Evolutionary conservation across 2,888 invertebrate genomes (phyloP).

Genomic region (Agelastica alni): DNA sequence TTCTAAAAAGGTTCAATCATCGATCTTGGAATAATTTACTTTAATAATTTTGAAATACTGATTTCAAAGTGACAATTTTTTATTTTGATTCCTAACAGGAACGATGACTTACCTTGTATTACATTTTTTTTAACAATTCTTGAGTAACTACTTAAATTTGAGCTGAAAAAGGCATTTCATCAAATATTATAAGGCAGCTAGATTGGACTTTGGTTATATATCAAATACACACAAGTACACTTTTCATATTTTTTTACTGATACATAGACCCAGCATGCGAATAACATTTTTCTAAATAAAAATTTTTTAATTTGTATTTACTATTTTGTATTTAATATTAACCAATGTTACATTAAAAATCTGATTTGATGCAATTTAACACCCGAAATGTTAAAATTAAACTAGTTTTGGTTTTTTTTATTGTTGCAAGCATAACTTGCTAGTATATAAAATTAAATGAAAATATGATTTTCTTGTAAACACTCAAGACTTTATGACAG

Average conservation of each 20-base stretch:
- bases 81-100: conserved; percentile 12
- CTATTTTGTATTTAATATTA: too few relatives aligned
- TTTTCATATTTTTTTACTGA: conserved; percentile 25
- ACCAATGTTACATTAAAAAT: too few relatives aligned
- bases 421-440: too few relatives aligned
- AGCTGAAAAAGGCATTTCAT: conserved; percentile 39
- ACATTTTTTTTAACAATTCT: conserved; percentile 25
- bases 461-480: too few relatives aligned
- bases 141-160: conserved; percentile 36
- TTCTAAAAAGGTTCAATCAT: background rate
- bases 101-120: conserved; percentile 15
- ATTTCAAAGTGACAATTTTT: background rate
- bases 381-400: too few relatives aligned
- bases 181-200: conserved; percentile 40
- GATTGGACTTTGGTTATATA: conserved; percentile 43
- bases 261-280: conserved; percentile 15
- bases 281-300: too few relatives aligned
- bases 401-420: too few relatives aligned
- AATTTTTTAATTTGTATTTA: too few relatives aligned
- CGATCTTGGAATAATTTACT: background rate
- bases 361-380: too few relatives aligned
- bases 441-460: too few relatives aligned
- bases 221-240: conserved; percentile 33
- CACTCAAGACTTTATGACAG: too few relatives aligned
- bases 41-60: too few relatives aligned